Base-by-base conservation (phyloP, 2,113 vertebrate species). In the Falcunculus frontatus region DNA sequence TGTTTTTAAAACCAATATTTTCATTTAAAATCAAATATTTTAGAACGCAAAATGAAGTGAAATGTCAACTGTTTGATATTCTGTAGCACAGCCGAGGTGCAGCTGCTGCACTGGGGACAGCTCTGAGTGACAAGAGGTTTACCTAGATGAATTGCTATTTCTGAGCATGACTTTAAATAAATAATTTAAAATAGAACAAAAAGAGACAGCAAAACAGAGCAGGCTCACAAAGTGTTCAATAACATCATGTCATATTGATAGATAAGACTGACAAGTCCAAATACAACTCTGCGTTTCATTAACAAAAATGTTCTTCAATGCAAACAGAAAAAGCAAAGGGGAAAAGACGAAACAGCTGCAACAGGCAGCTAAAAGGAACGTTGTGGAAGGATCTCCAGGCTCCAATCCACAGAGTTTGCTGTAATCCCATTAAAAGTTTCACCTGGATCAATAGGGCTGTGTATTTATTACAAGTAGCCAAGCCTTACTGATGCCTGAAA, bases 201-300 rank as follows among this genome's bases (percentile, higher is more conserved):
- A 72, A 21, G 81, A 76, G 78, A 90, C 53, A 55, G 79, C 23
- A 53, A 62, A 90, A 39, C 55, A 80, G 55, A 94, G 79, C 63
- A 53, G 37, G 57, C 57, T 87, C 47, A 22, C 6, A 2, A 52
- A 37, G 50, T 9, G 35, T 59, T 95, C 83, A 86, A 52, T 39
- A 90, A 57, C 62, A 78, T 37, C 23, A 26, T 39, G 79, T 86
- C 83, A 70, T n/a, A 55, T 22, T 86, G 94, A 95, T 16, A 77
- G 60, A 29, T 57, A 77, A 93, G 91, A 90, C 42, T 88, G 86
- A 92, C 83, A 93, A 81, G 39, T 70, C 64, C 76, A 95, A 95
- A 95, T 35, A 90, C 76, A 70, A 35, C 68, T 57, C 80, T 33
- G 64, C 13, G 16, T 92, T 86, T 60, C 86, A 80, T 81, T 83